These are phyloP conservation scores for Proterorhinus semilunaris DNA, from an alignment of 2,113 vertebrate genomes.

Conservation along the genomic window DNA sequence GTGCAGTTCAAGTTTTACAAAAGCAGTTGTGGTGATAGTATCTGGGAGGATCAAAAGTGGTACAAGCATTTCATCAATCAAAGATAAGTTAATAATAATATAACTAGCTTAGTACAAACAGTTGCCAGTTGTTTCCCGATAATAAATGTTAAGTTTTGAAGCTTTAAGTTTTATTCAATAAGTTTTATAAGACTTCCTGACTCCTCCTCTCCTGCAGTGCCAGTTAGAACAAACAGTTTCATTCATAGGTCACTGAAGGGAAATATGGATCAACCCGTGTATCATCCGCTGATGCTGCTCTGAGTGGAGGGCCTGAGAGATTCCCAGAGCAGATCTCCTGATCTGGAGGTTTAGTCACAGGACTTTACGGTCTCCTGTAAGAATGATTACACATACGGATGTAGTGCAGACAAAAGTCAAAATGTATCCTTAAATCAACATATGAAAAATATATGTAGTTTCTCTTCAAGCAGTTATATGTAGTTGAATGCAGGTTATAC, in stretches of 20 bases:
- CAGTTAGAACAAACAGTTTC: too few species aligned
- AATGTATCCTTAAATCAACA: too few species aligned
- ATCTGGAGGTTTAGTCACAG: background rate
- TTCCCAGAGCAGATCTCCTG: conserved; percentile 1
- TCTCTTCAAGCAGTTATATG: too few species aligned
- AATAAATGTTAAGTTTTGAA: too few species aligned
- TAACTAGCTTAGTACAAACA: background rate
- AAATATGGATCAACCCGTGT: background rate
- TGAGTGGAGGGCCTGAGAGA: background rate
- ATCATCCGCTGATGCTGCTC: background rate
- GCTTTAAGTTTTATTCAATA: too few species aligned
- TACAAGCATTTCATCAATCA: background rate
- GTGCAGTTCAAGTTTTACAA: too few species aligned
- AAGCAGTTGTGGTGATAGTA: too few species aligned
- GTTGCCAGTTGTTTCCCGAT: background rate
- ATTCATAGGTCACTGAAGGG: background rate
- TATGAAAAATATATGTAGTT: too few species aligned
- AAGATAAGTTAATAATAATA: background rate
- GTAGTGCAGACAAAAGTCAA: background rate
- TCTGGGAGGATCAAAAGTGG: background rate
- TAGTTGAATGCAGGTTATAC: too few species aligned
- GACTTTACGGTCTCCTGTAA: background rate
- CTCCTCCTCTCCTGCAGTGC: too few species aligned
- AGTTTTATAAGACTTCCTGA: too few species aligned
- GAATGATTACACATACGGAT: background rate